Evolutionary conservation across 1,140 invertebrate species (phyloP).

Genomic region (Alviniconcha marisindica): DNA sequence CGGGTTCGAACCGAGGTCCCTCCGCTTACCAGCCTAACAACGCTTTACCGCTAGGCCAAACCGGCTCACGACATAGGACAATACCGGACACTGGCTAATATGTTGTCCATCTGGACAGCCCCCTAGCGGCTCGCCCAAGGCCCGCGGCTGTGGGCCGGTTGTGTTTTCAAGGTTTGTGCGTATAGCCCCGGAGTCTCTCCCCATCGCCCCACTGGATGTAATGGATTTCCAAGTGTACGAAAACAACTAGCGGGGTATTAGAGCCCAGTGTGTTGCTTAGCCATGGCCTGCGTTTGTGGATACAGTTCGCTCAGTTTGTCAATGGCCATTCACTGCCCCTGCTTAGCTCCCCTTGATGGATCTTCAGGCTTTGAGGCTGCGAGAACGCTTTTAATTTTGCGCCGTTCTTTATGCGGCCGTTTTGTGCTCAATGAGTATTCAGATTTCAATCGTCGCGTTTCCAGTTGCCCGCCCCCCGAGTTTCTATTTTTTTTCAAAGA

Average conservation of each 20-base stretch:
- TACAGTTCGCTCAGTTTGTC: background rate
- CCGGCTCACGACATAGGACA: too few species aligned
- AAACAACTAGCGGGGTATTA: background rate
- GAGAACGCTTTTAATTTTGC: background rate
- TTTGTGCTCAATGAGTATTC: too few species aligned
- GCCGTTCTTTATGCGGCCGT: background rate
- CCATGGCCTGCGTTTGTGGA: background rate
- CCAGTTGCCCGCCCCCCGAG: too few species aligned
- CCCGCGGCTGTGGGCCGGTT: background rate
- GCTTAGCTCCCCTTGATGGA: background rate
- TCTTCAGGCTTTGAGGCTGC: background rate
- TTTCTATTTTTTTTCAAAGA: too few species aligned
- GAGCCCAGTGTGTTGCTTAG: background rate
- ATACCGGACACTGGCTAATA: too few species aligned
- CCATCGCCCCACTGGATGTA: background rate
- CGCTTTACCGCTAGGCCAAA: too few species aligned
- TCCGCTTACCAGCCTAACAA: too few species aligned
- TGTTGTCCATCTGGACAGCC: background rate
- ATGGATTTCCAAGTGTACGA: conserved; percentile 3
- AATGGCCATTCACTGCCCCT: background rate
- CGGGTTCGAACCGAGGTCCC: too few species aligned
- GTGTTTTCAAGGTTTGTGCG: background rate
- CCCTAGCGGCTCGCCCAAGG: too few species aligned
- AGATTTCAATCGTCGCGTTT: too few species aligned
- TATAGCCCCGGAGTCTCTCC: too few species aligned